Evolutionary conservation across 1,140 invertebrate genomes (phyloP), one percentile per base, ranked within the genome.

Genomic region (Leptopilina boulardi): DNA sequence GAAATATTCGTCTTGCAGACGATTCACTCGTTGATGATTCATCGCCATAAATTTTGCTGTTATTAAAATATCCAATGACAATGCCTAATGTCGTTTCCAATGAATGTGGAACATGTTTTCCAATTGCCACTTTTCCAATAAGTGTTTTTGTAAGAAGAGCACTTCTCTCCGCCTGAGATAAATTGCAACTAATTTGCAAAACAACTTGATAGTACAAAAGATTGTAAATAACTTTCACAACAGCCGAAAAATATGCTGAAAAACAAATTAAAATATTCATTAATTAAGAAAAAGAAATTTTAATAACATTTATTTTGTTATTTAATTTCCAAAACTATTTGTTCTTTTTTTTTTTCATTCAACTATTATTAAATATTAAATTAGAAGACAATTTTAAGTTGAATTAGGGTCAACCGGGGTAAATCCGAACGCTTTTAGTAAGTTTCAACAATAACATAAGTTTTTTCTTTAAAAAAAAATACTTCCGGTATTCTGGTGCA

Each of bases 201-300:
- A 98, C 92, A 44, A 97, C 94, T 93, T 98, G 97, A 87, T 98
- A 95, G 89, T 97, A 98, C 54, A 95, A 91, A 51, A 98, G 92
- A 91, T 98, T 97, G 91, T 97, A 98, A 42, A 98, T 90, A 80
- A 95, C 94, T 86, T 96, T 95, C 0, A 98, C 95, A 77, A 98
- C 93, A 85, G 95, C 95, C 9, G 94, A 95, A 88, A 96, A 98
- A 88, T 98, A 97, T 23, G 94, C 97, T 97, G 89, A n/a, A 92
- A 70, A 87, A 87, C 72, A 76, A n/a, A n/a, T n/a, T n/a, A n/a
- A 74, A 75, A 34, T 23, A 78, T 80, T 77, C 38, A 41, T 3
- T 42, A 18, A n/a, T 8, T 19, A 2, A 38, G 21, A 44, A 71
- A 71, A 77, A 30, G 41, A 73, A 18, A 11, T 72, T 75, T 78